Conservation (phyloP, 2,113 vertebrate genomes). For the Triplophysa tibetana region DNA sequence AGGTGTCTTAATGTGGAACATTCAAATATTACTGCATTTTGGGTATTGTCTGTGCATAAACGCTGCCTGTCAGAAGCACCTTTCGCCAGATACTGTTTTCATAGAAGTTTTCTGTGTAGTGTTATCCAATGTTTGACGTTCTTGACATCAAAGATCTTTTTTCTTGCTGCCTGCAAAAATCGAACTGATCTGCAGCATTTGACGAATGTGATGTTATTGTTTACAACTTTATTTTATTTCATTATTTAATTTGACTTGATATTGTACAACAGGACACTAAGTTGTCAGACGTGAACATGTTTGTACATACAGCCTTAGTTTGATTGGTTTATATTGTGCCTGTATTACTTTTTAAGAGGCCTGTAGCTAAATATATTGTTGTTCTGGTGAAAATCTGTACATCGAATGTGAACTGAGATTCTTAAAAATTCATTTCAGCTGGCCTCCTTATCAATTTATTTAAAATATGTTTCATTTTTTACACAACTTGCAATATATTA, state of each 20-base stretch:
- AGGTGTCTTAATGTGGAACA: not conserved
- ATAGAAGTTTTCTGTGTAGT: not conserved
- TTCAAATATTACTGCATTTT: no score
- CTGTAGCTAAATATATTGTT: not conserved
- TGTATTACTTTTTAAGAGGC: constrained; percentile 23
- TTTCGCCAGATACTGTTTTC: not conserved
- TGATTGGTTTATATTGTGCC: constrained; percentile 19
- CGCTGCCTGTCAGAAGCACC: not conserved
- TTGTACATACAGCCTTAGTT: constrained; percentile 13
- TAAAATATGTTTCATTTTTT: no score
- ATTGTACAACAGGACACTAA: not conserved
- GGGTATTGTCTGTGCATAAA: not conserved
- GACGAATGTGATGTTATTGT: constrained; percentile 46
- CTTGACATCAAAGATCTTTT: not conserved
- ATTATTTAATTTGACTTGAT: constrained; percentile 34
- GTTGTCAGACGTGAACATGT: not conserved
- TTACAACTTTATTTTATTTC: constrained; percentile 36
- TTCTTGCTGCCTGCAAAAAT: not conserved
- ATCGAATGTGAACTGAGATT: not conserved
- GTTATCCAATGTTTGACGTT: not conserved
- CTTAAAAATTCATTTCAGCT: not conserved
- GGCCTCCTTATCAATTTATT: not conserved
- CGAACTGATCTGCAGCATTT: not conserved
- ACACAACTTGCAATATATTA: no score
- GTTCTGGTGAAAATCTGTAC: not conserved